Percentiles rank a stretch among this genome's conserved stretches.
Evolutionary conservation across 2,888 invertebrate genomes (phyloP).

Genomic region (Encarsia formosa): DNA sequence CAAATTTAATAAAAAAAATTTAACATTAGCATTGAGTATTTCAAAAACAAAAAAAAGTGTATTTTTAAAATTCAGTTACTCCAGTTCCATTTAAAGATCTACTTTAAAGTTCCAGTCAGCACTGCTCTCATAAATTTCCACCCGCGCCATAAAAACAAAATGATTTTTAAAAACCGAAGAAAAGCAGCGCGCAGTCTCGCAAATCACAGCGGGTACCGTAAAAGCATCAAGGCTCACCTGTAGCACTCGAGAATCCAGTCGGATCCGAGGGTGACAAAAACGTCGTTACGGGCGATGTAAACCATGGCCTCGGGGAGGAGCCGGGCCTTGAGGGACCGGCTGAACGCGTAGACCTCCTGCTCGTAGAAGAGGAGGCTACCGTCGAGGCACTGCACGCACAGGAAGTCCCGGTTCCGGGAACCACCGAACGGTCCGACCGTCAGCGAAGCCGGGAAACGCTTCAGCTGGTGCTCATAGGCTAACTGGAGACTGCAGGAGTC

Average conservation of each 20-base stretch:
- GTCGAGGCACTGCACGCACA: slow-evolving; percentile 88
- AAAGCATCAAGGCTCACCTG: no score
- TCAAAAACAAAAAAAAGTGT: no score
- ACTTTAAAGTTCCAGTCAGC: no score
- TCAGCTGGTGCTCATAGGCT: slow-evolving; percentile 77
- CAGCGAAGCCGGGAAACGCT: slow-evolving; percentile 72
- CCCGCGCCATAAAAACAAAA: no score
- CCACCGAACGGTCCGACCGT: slow-evolving; percentile 84
- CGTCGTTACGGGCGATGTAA: slow-evolving; percentile 77
- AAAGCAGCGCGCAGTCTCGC: no score
- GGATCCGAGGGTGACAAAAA: slow-evolving; percentile 78
- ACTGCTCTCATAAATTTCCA: no score
- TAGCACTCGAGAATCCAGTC: slow-evolving; percentile 82
- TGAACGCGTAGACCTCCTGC: slow-evolving; percentile 85
- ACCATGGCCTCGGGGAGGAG: slow-evolving; percentile 80
- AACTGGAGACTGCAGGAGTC: slow-evolving; percentile 67
- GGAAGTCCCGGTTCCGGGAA: slow-evolving; percentile 76
- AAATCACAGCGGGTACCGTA: no score
- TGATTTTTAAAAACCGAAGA: slow-evolving; percentile 33
- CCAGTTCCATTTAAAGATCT: no score
- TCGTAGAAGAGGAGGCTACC: slow-evolving; percentile 87
- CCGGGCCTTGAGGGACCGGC: slow-evolving; percentile 73
- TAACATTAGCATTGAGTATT: no score
- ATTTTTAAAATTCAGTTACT: no score
- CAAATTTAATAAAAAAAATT: no score